Conservation (phyloP, 1,140 invertebrate genomes). For the Brachionus plicatilis region DNA sequence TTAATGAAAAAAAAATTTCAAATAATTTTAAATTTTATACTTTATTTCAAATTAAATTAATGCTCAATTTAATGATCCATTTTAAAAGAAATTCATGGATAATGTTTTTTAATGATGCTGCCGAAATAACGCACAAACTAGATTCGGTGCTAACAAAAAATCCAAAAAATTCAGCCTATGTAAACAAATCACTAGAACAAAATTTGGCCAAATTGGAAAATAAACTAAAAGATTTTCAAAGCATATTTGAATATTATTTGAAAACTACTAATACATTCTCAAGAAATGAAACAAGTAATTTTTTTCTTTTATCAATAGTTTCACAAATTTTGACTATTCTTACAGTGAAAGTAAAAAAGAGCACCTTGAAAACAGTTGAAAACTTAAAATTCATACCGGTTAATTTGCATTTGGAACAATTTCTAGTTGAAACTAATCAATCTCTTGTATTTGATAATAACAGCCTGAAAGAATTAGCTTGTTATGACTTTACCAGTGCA, state of each 20-base stretch:
- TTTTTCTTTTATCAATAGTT: background rate
- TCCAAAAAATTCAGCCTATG: background rate
- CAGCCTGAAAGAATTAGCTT: background rate
- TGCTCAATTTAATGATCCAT: too few relatives aligned
- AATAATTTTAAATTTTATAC: too few relatives aligned
- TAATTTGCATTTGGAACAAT: constrained; percentile 36
- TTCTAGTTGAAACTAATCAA: constrained; percentile 23
- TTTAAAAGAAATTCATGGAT: constrained; percentile 31
- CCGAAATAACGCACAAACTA: background rate
- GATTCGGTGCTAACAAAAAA: background rate
- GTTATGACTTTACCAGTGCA: constrained; percentile 36
- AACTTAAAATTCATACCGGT: constrained; percentile 29
- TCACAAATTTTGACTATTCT: background rate
- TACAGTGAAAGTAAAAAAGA: constrained; percentile 13
- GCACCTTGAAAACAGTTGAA: constrained; percentile 25
- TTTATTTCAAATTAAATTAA: too few relatives aligned
- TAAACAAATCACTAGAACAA: background rate
- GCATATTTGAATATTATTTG: constrained; percentile 32
- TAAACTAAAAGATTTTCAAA: background rate
- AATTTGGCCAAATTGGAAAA: background rate
- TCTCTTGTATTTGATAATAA: background rate
- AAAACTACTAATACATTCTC: background rate
- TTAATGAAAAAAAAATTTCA: too few relatives aligned
- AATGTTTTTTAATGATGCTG: background rate
- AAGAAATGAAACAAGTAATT: background rate